Base-by-base conservation (phyloP, 2,888 invertebrate species). In the Chloromyia formosa region DNA sequence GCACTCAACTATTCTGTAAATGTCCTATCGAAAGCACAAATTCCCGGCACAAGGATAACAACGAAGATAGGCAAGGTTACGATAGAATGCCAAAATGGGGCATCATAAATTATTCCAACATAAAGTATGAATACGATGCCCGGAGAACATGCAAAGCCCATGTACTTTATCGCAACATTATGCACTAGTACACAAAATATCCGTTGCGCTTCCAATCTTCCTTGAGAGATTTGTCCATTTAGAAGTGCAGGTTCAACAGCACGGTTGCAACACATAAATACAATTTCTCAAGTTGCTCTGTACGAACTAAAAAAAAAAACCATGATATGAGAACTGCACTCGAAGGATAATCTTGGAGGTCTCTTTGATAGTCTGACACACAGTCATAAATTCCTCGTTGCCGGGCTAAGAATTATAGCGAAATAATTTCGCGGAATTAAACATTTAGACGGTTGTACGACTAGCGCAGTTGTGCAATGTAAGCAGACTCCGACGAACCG, bases 371-470 rank as follows among this genome's bases (percentile, higher is more conserved):
- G 71, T 58, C 71, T 71, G 71, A 71, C 71, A 66, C 66, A 66
- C 66, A 40, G 42, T 71, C 71, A 56, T 71, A 71, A 71, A 71
- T 71, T 71, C 58, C 58, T 71, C 58, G 58, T 56, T 71, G 23
- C 71, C 45, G 20, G 18, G 40, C 71, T 20, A 71, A 71, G 58
- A 71, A 58, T 71, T 71, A 71, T 71, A 56, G 71, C 20, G 58
- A 71, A 71, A 71, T 71, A 71, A 71, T 71, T 71, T 71, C 71
- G 71, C 71, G 71, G 58, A 71, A 71, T 71, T 71, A 71, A 71
- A 58, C 71, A 71, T 71, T 71, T 66, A 66, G 66, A 66, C 20
- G 49, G 12, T 49, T 45, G 66, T 49, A 66, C 45, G 12, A 35
- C 3, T 35, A 35, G 27, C 27, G 7, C 27, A n/a, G 49, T n/a